A percentile compares a stretch with the other conserved stretches of the same genome.
Conservation (phyloP, 2,888 invertebrate species). For the Ophion ventricosus region DNA sequence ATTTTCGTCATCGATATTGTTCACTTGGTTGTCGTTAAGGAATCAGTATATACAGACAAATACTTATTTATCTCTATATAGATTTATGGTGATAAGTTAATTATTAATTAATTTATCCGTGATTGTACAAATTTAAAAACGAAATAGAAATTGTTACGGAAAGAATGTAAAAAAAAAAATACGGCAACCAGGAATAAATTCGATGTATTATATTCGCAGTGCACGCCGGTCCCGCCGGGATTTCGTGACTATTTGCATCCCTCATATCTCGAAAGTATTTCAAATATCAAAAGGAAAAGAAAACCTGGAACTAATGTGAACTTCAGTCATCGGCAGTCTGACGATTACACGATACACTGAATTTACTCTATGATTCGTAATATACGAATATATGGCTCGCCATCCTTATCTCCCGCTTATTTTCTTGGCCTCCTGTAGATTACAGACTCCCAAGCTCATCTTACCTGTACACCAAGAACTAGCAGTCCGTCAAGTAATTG, state of each 20-base stretch:
- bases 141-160: not conserved
- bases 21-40: slow-evolving; percentile 9
- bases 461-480: not conserved
- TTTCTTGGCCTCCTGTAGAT: not conserved
- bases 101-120: not conserved
- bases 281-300: slow-evolving; percentile 14
- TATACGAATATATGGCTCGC: not conserved
- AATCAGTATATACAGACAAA: not conserved
- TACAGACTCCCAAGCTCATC: not conserved
- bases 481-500: too few species aligned
- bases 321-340: not conserved
- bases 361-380: not conserved
- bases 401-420: not conserved
- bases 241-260: slow-evolving; percentile 63
- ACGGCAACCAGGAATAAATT: slow-evolving; percentile 36
- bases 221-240: slow-evolving; percentile 67
- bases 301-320: not conserved
- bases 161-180: not conserved
- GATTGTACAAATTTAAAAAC: not conserved
- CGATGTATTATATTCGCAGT: slow-evolving; percentile 48
- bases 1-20: slow-evolving; percentile 32
- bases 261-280: slow-evolving; percentile 59
- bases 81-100: not conserved
- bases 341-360: not conserved
- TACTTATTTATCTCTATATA: too few species aligned